phyloP scores from a whole-genome alignment of 2,888 invertebrate species.

The Diadegma fenestrale region DNA sequence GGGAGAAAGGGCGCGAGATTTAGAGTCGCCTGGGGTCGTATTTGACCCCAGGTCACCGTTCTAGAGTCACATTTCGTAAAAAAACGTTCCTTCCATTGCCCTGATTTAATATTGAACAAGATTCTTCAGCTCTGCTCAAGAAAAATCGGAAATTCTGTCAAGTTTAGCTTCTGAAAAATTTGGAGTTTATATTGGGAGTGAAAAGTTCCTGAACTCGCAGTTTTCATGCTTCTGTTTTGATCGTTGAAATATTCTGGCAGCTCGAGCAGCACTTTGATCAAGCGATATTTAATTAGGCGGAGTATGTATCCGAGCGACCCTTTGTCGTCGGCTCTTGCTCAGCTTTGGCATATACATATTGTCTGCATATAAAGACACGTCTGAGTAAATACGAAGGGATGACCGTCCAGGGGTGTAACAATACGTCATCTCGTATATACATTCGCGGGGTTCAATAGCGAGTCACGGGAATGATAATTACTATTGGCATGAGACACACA shows the following conservation, averaged over 20 bases:
- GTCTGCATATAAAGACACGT: constrained; percentile 3
- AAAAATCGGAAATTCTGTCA: neutral
- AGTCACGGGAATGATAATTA: constrained; percentile 54
- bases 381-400: constrained; percentile 23
- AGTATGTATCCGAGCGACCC: constrained; percentile 17
- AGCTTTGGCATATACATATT: constrained; percentile 6
- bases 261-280: neutral
- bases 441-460: constrained; percentile 26
- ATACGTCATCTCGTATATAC: constrained; percentile 16
- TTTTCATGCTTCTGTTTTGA: neutral
- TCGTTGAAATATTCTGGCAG: neutral
- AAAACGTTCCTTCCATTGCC: too few species aligned
- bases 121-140: too few species aligned
- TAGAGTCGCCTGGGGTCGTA: too few species aligned
- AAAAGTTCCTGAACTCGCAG: neutral
- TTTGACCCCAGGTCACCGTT: too few species aligned
- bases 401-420: constrained; percentile 13
- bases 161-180: neutral
- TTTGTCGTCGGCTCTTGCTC: constrained; percentile 35
- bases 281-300: constrained; percentile 45
- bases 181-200: neutral
- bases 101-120: too few species aligned
- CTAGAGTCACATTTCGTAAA: too few species aligned
- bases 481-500: constrained; percentile 31
- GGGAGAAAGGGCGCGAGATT: too few species aligned